Evolutionary conservation across 1,140 invertebrate genomes (phyloP), one percentile per base, ranked within the genome.

Genomic region (Microplitis demolitor): DNA sequence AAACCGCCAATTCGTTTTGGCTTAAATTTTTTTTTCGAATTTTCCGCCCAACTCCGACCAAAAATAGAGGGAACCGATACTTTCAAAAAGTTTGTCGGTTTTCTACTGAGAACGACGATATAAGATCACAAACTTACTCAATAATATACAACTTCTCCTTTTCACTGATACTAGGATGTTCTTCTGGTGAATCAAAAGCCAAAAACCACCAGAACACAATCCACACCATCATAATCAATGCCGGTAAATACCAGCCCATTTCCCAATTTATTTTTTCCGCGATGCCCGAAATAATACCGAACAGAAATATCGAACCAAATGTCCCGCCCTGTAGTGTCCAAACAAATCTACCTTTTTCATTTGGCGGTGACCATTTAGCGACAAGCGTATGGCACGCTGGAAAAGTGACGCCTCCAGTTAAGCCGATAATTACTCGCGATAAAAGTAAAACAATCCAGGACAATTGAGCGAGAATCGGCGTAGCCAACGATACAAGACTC

Each of bases 101-200:
- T 24, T 24, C 37, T 39, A 39, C 4, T 39, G 4, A 39, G 35
- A 14, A 3, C 45, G 16, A 2, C 24, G 37, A 39, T 34, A 34
- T 34, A 64, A 6, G 31, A 4, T 54, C 13, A 45, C 2, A 51
- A 11, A 69, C 71, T 79, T 80, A 87, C 74, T 82, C 89, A 58
- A 91, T 76, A 58, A 97, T 96, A 77, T 93, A 95, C 1, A 90
- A 85, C 64, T 90, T 91, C 83, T 97, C 96, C 34, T 90, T 88
- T 2, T 91, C 86, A 2, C 87, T 89, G 68, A 97, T 97, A 0
- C 90, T 87, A 6, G 90, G 91, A 85, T 97, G 94, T 64, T 90
- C 81, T 0, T 87, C 84, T 0, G 96, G 96, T 3, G 90, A 89
- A 78, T 94, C 91, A 31, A 89, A 88, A 0, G 92, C 89, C 13